phyloP scores from a whole-genome alignment of 2,113 vertebrate genomes.

The Poecile atricapillus region DNA sequence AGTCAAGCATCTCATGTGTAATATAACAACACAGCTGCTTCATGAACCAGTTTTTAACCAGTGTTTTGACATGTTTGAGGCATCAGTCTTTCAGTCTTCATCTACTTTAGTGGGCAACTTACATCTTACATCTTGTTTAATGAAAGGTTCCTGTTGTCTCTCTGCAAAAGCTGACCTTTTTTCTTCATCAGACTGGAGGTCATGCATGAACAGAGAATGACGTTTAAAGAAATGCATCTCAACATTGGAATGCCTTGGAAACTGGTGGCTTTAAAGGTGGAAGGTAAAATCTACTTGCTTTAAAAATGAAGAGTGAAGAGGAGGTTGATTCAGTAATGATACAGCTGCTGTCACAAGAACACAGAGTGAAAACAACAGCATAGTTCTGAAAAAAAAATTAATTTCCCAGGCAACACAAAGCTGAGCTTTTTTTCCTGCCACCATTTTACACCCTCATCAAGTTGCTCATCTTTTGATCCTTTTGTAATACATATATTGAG shows the following conservation, averaged over 20 bases:
- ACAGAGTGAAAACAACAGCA: not conserved
- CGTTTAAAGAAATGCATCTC: not conserved
- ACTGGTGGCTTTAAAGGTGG: not conserved
- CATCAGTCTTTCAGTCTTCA: not conserved
- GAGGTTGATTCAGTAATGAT: not conserved
- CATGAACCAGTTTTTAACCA: not conserved
- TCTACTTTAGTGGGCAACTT: not conserved
- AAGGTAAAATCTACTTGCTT: not conserved
- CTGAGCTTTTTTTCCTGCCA: not conserved
- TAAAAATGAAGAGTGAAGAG: not conserved
- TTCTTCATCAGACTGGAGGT: not conserved
- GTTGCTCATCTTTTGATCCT: not conserved
- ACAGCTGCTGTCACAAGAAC: not conserved
- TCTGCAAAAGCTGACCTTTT: conserved; percentile 6
- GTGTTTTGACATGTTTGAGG: not conserved
- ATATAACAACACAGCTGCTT: not conserved
- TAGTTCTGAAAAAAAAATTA: not conserved
- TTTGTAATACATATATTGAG: not conserved
- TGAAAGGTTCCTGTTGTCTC: not conserved
- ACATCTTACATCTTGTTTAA: not conserved
- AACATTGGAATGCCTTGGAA: not conserved
- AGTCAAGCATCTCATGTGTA: not conserved
- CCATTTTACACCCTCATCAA: not conserved
- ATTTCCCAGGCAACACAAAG: not conserved
- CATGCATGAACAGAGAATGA: not conserved